Evolutionary conservation across 2,113 vertebrate species (phyloP), one percentile per base, ranked within the genome.

Genomic region (Synchiropus splendidus): DNA sequence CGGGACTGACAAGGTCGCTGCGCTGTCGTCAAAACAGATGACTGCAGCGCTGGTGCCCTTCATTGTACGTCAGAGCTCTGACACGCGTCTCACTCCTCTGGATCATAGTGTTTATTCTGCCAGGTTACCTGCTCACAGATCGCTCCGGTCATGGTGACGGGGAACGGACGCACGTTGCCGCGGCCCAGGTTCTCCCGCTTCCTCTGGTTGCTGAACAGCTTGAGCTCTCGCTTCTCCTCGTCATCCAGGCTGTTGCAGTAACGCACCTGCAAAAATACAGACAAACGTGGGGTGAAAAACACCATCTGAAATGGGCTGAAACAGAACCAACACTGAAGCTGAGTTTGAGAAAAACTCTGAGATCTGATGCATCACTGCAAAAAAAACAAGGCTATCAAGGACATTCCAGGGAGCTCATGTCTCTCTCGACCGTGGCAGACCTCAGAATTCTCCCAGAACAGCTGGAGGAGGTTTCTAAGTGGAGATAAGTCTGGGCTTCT

Each of bases 211-310:
- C 94, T 99, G 84, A 99, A 99, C 39, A 98, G 89, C 72, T 97
- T 97, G 41, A 98, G 88, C 67, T 99, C 95, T 47, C 92, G 82
- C 76, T 97, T 99, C 74, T 99, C 95, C 37, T 99, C 95, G 3
- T 99, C 92, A 10, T 99, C 95, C 84, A 99, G 64, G 0, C 90
- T 85, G 71, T 92, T 96, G 61, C 95, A 99, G 21, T 99, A 98
- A 31, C 93, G 92, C 2, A 98, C 90, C 95, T 99, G 48, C 2
- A 44, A 12, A 62, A 36, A 58, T 13, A 58, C 14, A 44, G 2
- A 52, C 9, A 9, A 13, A 18, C 15, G 55, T 12, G 14, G 2
- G 11, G 3, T 1, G 8, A 6, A 27, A 27, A 4, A 5, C 21
- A 27, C 21, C 21, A 27, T 27, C n/a, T n/a, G n/a, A n/a, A n/a